phyloP scores from a whole-genome alignment of 92 coral and sea anemone genomes.

The Phenganax subtilis region DNA sequence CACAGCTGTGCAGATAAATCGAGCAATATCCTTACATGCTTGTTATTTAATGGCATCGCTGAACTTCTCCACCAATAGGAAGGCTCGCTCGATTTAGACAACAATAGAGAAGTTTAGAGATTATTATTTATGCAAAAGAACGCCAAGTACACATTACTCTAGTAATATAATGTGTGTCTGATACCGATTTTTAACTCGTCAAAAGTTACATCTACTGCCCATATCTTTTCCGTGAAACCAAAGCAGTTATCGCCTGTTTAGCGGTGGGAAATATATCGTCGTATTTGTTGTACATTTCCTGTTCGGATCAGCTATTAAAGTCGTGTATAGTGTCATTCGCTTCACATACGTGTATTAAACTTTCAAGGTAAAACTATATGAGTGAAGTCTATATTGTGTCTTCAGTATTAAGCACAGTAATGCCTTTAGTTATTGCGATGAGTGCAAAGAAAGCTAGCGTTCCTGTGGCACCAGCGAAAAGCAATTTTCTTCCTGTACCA shows the following conservation, averaged over 20 bases:
- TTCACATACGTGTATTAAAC: conserved; percentile 9
- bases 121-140: conserved; percentile 34
- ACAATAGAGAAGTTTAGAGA: conserved; percentile 32
- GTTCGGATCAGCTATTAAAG: neutral
- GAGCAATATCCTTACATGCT: neutral
- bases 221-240: conserved; percentile 5
- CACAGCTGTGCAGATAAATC: conserved; percentile 22
- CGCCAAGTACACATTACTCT: conserved; percentile 10
- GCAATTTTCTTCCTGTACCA: conserved; percentile 67
- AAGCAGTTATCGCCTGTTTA: neutral
- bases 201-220: conserved; percentile 12
- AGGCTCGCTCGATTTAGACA: conserved; percentile 20
- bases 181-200: conserved; percentile 17
- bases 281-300: neutral
- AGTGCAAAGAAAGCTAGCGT: conserved; percentile 34
- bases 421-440: neutral
- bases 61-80: conserved; percentile 17
- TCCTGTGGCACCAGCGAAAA: conserved; percentile 27
- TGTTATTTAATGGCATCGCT: conserved; percentile 18
- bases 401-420: neutral
- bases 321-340: conserved; percentile 2
- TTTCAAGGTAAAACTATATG: conserved; percentile 3
- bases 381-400: neutral
- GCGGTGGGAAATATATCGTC: neutral
- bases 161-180: conserved; percentile 27